Conservation (phyloP, 1,140 invertebrate genomes). For the Eupristina koningsbergeri region DNA sequence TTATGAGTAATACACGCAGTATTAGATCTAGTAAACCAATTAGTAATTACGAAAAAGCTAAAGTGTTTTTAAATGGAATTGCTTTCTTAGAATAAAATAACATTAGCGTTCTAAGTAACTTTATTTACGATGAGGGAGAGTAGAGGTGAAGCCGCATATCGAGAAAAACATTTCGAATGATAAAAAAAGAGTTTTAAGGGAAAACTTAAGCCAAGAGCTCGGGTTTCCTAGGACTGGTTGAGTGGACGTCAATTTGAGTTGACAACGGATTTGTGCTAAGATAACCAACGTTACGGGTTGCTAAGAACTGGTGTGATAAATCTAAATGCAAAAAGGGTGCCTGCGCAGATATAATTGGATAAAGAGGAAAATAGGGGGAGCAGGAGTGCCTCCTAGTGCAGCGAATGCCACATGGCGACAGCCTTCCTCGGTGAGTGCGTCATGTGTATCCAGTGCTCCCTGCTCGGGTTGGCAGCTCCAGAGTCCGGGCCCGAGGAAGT, state of each 20-base stretch:
- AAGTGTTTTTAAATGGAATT: not conserved
- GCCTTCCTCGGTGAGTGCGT: constrained; percentile 85
- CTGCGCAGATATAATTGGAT: not conserved
- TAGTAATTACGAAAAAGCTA: not conserved
- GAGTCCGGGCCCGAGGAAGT: constrained; percentile 68
- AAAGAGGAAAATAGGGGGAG: not conserved
- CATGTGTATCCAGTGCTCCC: constrained; percentile 87
- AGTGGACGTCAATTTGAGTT: no score
- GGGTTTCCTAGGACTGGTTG: no score
- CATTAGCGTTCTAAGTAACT: not conserved
- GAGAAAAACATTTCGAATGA: not conserved
- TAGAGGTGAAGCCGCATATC: not conserved
- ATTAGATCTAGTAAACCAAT: not conserved
- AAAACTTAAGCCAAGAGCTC: no score
- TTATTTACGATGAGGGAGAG: not conserved
- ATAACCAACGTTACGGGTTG: no score
- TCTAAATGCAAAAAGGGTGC: not conserved
- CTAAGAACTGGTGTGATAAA: not conserved
- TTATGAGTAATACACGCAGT: not conserved
- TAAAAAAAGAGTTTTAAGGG: no score
- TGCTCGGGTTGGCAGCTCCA: constrained; percentile 58
- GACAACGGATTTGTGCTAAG: no score
- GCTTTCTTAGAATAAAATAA: not conserved
- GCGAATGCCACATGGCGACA: constrained; percentile 87
- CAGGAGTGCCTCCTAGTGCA: constrained; percentile 64